Conservation (phyloP, 2,888 invertebrate genomes). For the Ophion costatus region DNA sequence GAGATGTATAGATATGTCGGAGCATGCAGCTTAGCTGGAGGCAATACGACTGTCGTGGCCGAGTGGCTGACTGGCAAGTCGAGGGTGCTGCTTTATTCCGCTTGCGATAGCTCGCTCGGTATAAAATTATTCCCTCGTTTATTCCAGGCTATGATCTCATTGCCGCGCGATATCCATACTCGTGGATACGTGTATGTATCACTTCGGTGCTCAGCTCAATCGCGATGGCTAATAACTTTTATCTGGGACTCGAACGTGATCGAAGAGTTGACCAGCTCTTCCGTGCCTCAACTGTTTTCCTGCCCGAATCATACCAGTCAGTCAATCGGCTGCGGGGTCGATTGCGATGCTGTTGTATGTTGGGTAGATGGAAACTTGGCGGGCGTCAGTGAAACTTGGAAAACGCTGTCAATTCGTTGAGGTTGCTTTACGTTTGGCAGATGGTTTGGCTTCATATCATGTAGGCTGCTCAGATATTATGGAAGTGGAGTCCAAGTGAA, state of each 20-base stretch:
- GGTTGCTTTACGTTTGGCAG: neutral
- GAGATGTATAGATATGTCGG: neutral
- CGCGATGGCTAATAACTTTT: slow-evolving; percentile 49
- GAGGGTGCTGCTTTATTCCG: slow-evolving; percentile 77
- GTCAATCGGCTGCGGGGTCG: neutral
- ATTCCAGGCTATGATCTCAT: slow-evolving; percentile 83
- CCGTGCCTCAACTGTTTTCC: neutral
- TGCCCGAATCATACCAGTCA: neutral
- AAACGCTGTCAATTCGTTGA: neutral
- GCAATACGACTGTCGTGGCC: slow-evolving; percentile 52
- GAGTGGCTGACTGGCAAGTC: slow-evolving; percentile 53
- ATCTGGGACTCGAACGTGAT: slow-evolving; percentile 57
- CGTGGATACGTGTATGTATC: neutral
- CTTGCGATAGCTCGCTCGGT: slow-evolving; percentile 69
- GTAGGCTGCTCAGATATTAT: neutral
- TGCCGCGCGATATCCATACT: slow-evolving; percentile 68
- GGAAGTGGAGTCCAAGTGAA: neutral
- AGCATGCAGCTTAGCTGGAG: slow-evolving; percentile 35
- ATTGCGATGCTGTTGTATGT: neutral
- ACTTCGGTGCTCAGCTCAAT: slow-evolving; percentile 32
- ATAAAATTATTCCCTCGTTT: slow-evolving; percentile 82
- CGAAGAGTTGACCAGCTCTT: slow-evolving; percentile 42
- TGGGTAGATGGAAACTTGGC: neutral
- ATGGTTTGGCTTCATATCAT: neutral
- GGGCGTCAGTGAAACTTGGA: neutral